These are phyloP conservation scores for Fopius arisanus DNA, from an alignment of 1,140 invertebrate species.

Conservation along the genomic window DNA sequence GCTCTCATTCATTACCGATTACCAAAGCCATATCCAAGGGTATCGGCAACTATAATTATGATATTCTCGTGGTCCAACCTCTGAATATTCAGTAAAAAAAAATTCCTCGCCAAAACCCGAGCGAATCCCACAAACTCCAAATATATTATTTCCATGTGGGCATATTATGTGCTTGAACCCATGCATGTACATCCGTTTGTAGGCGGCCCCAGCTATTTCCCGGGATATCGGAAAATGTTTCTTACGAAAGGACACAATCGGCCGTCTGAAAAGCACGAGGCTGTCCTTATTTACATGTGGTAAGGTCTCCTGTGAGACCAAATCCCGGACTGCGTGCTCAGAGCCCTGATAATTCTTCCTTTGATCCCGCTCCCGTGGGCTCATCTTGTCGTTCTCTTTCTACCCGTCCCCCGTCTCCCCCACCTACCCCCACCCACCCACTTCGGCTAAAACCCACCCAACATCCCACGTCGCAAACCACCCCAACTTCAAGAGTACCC, in stretches of 20 bases:
- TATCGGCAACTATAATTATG: too few relatives aligned
- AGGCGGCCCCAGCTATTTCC: conserved; percentile 44
- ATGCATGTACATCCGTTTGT: neutral
- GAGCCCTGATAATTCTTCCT: conserved; percentile 66
- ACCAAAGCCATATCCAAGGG: too few relatives aligned
- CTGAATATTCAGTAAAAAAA: too few relatives aligned
- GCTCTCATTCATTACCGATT: too few relatives aligned
- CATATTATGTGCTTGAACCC: too few relatives aligned
- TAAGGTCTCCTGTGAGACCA: conserved; percentile 65
- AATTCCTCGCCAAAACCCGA: too few relatives aligned
- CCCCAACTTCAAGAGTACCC: neutral
- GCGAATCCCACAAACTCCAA: too few relatives aligned
- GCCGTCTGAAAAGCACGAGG: conserved; percentile 41
- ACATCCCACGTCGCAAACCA: neutral
- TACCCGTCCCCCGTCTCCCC: conserved; percentile 34
- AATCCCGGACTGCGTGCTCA: conserved; percentile 62
- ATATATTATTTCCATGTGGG: too few relatives aligned
- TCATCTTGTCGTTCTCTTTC: conserved; percentile 32
- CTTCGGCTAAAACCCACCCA: conserved; percentile 26
- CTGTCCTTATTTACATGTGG: conserved; percentile 66
- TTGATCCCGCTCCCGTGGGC: conserved; percentile 63
- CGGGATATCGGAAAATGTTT: conserved; percentile 61
- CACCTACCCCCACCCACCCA: conserved; percentile 42
- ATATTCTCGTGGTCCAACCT: too few relatives aligned
- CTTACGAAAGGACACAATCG: conserved; percentile 57